Base-by-base conservation (phyloP, 2,113 vertebrate species). In the Malurus elegans region DNA sequence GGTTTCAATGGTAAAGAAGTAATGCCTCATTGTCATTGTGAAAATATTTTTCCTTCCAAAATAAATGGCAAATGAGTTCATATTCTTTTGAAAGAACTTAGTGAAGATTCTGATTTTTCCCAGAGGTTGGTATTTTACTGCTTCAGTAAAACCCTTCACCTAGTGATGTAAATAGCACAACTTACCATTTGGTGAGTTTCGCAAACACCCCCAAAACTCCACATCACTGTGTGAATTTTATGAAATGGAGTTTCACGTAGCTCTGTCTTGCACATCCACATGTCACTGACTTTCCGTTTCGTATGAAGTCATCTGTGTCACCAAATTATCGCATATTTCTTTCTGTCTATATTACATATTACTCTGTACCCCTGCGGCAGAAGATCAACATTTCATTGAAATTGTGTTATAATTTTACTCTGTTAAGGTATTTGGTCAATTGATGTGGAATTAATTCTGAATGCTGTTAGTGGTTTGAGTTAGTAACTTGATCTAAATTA, bases 401-500 rank as follows among this genome's bases (percentile, higher is more conserved):
- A 95, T 82, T 78, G 40, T n/a, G 32, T 61, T 94, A 67, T 21
- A 90, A 66, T 95, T 96, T 96, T 86, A 78, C 60, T 84, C 60
- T 86, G 31, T 92, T 93, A 93, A 92, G 78, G 79, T 97, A 94
- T 97, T 96, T 96, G 95, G 94, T 95, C 95, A 97, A 61, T 61
- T 86, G 96, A 82, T 88, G 88, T 81, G 88, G 96, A 96, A 94
- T 96, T 97, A 95, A 95, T 97, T 90, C 83, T 92, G 64, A 83
- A 61, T 87, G 84, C 96, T 90, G 93, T 96, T 96, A 95, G 95
- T 95, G 93, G 95, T 95, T 97, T 90, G 93, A 97, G 96, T 96
- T 92, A 91, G 95, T 96, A 96, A 97, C 96, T 96, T 92, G 94
- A 96, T 97, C 98, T 98, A 97, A 97, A 97, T 98, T 97, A 98